Evolutionary conservation across 2,888 invertebrate genomes (phyloP).

Genomic region (Noctua janthe): DNA sequence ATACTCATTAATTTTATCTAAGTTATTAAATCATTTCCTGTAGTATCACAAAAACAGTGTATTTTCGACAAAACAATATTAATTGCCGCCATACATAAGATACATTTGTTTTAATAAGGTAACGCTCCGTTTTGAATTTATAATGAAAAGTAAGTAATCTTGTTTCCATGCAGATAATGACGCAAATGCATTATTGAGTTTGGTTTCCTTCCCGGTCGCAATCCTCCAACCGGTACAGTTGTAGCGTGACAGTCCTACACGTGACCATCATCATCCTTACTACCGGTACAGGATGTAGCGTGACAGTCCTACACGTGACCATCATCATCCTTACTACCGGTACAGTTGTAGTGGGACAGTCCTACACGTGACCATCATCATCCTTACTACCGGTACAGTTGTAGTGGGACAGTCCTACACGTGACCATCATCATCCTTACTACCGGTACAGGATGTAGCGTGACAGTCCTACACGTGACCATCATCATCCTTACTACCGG

Average conservation of each 20-base stretch:
- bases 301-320: too few species aligned
- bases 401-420: too few species aligned
- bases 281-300: too few species aligned
- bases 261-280: neutral
- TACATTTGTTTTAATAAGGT: slow-evolving; percentile 11
- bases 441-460: too few species aligned
- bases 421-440: too few species aligned
- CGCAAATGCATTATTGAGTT: neutral
- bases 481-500: too few species aligned
- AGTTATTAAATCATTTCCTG: neutral
- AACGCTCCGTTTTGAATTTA: slow-evolving; percentile 6
- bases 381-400: too few species aligned
- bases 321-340: too few species aligned
- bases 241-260: neutral
- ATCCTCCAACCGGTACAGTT: neutral
- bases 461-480: too few species aligned
- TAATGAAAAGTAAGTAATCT: neutral
- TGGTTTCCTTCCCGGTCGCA: neutral
- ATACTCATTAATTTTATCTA: slow-evolving; percentile 1
- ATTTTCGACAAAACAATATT: slow-evolving; percentile 10
- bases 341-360: too few species aligned
- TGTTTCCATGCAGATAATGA: slow-evolving; percentile 13
- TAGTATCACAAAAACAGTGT: neutral
- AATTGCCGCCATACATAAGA: neutral
- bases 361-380: too few species aligned